Percentiles rank a stretch among this genome's conserved stretches.
These are phyloP conservation scores for Salvator merianae DNA, from an alignment of 2,113 vertebrate genomes.

Conservation along the genomic window DNA sequence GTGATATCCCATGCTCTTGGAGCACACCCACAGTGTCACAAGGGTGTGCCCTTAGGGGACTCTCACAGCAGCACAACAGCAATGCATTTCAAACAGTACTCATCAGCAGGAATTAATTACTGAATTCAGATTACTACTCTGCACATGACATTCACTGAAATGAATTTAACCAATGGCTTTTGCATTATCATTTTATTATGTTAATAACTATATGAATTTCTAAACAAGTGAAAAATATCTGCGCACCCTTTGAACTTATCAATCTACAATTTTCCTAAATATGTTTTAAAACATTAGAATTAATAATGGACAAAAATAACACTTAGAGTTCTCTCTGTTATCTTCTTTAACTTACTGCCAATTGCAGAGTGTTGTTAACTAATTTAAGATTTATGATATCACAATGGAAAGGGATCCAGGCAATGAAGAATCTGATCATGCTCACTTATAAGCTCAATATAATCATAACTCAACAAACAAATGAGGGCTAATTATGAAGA, in stretches of 20 bases:
- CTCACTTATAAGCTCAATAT: slow-evolving; percentile 47
- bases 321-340: not conserved
- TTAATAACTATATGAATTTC: not conserved
- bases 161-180: slow-evolving; percentile 36
- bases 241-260: slow-evolving; percentile 15
- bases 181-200: slow-evolving; percentile 22
- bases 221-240: not conserved
- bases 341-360: slow-evolving; percentile 39
- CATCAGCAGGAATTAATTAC: no score
- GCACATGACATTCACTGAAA: slow-evolving; percentile 46
- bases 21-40: no score
- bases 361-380: slow-evolving; percentile 30
- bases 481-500: slow-evolving; percentile 55
- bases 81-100: no score
- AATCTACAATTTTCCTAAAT: not conserved
- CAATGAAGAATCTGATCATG: slow-evolving; percentile 48
- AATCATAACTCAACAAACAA: slow-evolving; percentile 56
- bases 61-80: no score
- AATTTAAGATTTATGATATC: not conserved
- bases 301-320: not conserved
- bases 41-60: no score
- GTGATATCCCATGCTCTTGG: no score
- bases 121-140: slow-evolving; percentile 18
- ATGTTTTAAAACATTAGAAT: not conserved
- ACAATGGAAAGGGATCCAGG: slow-evolving; percentile 17